Percentiles rank a stretch among this genome's conserved stretches.
Conservation (phyloP, 1,140 invertebrate genomes). For the Drosophila navojoa region DNA sequence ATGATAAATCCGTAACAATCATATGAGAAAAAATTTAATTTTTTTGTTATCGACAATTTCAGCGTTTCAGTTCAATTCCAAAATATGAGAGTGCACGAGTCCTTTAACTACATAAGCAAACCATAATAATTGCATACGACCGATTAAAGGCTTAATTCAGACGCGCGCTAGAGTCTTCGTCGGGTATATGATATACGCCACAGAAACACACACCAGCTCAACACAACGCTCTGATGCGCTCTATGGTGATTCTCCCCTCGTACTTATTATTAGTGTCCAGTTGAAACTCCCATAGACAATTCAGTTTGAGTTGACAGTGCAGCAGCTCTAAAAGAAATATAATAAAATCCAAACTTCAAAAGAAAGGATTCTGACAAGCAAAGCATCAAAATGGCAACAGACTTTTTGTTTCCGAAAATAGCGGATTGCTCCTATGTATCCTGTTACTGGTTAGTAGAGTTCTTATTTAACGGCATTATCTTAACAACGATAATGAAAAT, state of each 20-base stretch:
- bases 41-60: not conserved
- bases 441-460: slow-evolving; percentile 87
- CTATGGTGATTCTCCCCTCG: slow-evolving; percentile 2
- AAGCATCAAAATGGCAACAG: slow-evolving; percentile 73
- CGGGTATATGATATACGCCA: slow-evolving; percentile 26
- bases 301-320: not conserved
- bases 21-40: not conserved
- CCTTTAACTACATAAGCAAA: not conserved
- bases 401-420: slow-evolving; percentile 86
- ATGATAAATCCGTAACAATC: not conserved
- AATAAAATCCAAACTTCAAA: slow-evolving; percentile 1
- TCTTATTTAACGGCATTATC: not conserved
- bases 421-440: slow-evolving; percentile 88
- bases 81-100: no score
- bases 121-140: not conserved
- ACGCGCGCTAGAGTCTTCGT: slow-evolving; percentile 26
- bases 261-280: slow-evolving; percentile 1
- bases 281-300: slow-evolving; percentile 8
- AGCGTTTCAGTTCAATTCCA: not conserved
- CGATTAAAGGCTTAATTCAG: slow-evolving; percentile 1
- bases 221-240: not conserved
- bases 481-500: no score
- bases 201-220: slow-evolving; percentile 37
- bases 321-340: not conserved
- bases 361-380: slow-evolving; percentile 6